Base-by-base conservation (phyloP, 2,797 vertebrate species). In the Sarcophilus harrisii region DNA sequence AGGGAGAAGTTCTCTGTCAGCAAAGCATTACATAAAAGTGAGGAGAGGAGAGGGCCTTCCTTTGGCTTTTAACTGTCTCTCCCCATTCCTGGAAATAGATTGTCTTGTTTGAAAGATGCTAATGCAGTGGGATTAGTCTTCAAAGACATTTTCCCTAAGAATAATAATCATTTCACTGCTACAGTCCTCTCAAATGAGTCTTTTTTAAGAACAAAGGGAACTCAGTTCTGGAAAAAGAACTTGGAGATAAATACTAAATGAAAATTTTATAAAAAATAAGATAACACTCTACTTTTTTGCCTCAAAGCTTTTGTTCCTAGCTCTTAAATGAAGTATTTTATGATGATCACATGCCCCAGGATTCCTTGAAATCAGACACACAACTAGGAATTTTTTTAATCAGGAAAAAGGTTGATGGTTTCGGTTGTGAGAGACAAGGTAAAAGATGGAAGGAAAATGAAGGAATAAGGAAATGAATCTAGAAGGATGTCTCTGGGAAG, bases 71-170 rank as follows among this genome's bases (percentile, higher is more conserved):
- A 45, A 90, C 95, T 97, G 59, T 93, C 29, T 94, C 90, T 94
- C 49, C 93, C 59, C 0, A 97, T 98, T 97, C 45, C 92, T 96
- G 94, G 38, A 97, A 96, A 96, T 96, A 91, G 0, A 97, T 94
- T 95, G 95, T 45, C 58, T 30, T 94, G 24, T 98, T 97, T 97
- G 94, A 98, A 97, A 73, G 94, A 94, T 93, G 52, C 52, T 98
- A 98, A 97, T 97, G 94, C 96, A 92, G 59, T 21, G 0, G 92
- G 97, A 98, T 97, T 97, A 97, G 96, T 96, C 90, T 95, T 96
- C 28, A 90, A 90, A 95, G 49, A 96, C 98, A 96, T 14, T 94
- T 94, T 96, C 90, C 96, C 92, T 95, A 93, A 96, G 95, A 96
- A 49, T 95, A 16, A 5, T 96, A 97, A 96, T 96, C 92, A 97